phyloP scores from a whole-genome alignment of 2,888 invertebrate species.

The Eutolmus rufibarbis region DNA sequence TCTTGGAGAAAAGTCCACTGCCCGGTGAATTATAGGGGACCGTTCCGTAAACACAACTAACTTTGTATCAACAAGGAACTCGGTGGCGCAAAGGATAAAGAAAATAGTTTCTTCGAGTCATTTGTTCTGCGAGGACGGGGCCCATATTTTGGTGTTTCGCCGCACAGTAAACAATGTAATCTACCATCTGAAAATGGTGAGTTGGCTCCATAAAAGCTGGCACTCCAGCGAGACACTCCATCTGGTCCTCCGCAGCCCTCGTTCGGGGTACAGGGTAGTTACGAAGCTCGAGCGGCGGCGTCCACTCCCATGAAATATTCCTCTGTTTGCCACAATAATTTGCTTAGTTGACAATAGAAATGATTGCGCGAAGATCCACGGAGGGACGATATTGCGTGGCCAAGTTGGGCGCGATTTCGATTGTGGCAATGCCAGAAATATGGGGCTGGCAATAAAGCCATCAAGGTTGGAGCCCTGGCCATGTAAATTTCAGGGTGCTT shows the following conservation, averaged over 20 bases:
- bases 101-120: conserved; percentile 26
- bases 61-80: conserved; percentile 9
- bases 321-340: conserved; percentile 43
- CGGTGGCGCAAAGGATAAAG: conserved; percentile 8
- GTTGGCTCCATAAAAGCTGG: conserved; percentile 39
- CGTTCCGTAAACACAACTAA: conserved; percentile 13
- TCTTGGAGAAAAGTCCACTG: neutral
- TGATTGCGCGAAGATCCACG: conserved; percentile 22
- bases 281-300: neutral
- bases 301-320: conserved; percentile 43
- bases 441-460: neutral
- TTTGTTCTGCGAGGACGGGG: conserved; percentile 6
- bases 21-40: neutral
- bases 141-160: conserved; percentile 40
- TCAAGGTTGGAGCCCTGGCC: neutral
- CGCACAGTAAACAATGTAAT: conserved; percentile 45
- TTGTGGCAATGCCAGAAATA: neutral
- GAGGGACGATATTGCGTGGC: conserved; percentile 2
- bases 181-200: conserved; percentile 39
- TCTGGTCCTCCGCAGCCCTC: neutral
- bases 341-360: conserved; percentile 45
- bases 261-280: neutral
- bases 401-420: neutral
- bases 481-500: neutral
- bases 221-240: neutral